Evolutionary conservation across 2,888 invertebrate genomes (phyloP).

Genomic region (Lasius fuliginosus): DNA sequence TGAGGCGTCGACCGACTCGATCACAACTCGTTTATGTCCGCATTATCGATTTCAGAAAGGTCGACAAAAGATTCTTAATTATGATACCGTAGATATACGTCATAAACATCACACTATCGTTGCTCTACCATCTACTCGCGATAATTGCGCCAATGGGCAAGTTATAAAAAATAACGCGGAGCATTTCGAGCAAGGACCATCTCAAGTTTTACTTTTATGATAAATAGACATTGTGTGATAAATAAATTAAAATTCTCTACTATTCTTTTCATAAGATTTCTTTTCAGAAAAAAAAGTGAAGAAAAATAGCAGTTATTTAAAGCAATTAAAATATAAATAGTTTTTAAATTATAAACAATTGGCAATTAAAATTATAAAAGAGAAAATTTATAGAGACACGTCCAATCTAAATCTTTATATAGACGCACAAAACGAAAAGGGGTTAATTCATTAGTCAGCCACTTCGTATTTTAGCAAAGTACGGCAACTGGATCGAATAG

Average conservation of each 20-base stretch:
- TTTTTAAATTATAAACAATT: background rate
- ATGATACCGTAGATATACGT: constrained; percentile 51
- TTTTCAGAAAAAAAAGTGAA: background rate
- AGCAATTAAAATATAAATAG: background rate
- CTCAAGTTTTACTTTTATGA: background rate
- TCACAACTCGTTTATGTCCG: constrained; percentile 47
- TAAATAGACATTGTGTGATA: background rate
- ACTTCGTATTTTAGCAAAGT: constrained; percentile 50
- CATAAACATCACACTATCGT: constrained; percentile 50
- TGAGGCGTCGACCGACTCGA: constrained; percentile 63
- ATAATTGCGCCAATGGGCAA: constrained; percentile 35
- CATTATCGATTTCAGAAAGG: constrained; percentile 56
- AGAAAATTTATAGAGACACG: background rate
- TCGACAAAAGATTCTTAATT: constrained; percentile 60
- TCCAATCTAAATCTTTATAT: background rate
- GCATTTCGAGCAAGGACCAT: background rate
- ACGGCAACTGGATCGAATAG: constrained; percentile 57
- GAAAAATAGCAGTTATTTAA: background rate
- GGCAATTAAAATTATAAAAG: background rate
- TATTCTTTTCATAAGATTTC: background rate
- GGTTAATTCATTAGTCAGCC: constrained; percentile 51
- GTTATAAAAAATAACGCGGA: constrained; percentile 32
- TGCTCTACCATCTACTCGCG: constrained; percentile 16
- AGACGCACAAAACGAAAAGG: constrained; percentile 21
- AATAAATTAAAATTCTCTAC: background rate